Evolutionary conservation across 2,888 invertebrate genomes (phyloP).

Genomic region (Chrysomela aeneicollis): DNA sequence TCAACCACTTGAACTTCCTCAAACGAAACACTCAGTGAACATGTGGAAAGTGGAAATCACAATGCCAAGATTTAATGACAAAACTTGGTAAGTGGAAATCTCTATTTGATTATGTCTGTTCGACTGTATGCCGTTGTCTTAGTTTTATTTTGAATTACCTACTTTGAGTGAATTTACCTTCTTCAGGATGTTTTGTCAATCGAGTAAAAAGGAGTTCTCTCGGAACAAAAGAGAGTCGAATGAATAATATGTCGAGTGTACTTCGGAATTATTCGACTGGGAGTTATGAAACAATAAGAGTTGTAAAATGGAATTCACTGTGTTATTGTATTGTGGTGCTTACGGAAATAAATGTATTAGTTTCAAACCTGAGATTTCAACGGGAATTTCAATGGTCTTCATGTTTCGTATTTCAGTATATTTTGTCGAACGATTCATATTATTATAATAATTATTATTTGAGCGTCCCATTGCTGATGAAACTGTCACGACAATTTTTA

Average conservation of each 20-base stretch:
- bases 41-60: not conserved
- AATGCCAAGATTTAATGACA: constrained; percentile 8
- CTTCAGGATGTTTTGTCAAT: constrained; percentile 21
- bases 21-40: not conserved
- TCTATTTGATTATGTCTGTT: constrained; percentile 30
- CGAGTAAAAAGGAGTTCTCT: constrained; percentile 26
- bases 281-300: no score
- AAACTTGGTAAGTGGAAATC: constrained; percentile 20
- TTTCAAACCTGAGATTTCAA: no score
- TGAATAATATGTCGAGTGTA: constrained; percentile 4
- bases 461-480: no score
- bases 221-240: constrained; percentile 21
- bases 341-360: no score
- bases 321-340: no score
- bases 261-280: not conserved
- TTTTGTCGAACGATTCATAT: no score
- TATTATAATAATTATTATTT: no score
- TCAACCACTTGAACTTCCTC: no score
- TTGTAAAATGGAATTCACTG: no score
- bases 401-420: no score
- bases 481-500: no score
- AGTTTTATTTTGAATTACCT: constrained; percentile 31
- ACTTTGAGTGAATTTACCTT: constrained; percentile 28
- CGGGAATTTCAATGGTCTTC: no score
- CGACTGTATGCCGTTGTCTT: constrained; percentile 26